Evolutionary conservation across 2,113 vertebrate species (phyloP).

Genomic region (Pelusios castaneus): DNA sequence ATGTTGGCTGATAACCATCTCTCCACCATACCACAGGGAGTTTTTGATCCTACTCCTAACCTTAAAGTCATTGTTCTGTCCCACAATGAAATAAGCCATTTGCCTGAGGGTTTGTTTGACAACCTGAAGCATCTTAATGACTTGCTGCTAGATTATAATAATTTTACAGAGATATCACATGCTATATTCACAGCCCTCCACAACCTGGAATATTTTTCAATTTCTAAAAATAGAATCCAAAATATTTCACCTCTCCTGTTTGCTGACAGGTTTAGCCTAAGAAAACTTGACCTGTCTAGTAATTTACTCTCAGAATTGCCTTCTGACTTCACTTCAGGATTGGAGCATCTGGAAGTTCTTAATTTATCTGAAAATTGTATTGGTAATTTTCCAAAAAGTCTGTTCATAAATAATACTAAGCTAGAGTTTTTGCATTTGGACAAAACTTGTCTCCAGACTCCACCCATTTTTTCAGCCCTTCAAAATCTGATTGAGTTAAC

Average conservation of each 20-base stretch:
- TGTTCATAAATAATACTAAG: background rate
- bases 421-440: background rate
- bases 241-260: background rate
- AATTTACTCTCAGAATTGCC: background rate
- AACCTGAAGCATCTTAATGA: background rate
- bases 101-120: background rate
- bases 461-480: background rate
- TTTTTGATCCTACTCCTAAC: background rate
- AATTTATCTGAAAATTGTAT: background rate
- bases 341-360: background rate
- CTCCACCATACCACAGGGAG: background rate
- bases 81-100: background rate
- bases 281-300: background rate
- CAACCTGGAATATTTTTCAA: background rate
- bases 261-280: background rate
- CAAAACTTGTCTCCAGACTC: background rate
- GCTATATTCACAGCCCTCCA: background rate
- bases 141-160: background rate
- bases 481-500: background rate
- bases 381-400: background rate
- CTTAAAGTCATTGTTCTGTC: background rate
- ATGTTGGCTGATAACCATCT: background rate
- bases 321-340: background rate
- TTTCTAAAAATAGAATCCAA: background rate
- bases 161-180: background rate